These are phyloP conservation scores for Xyrauchen texanus DNA, from an alignment of 2,113 vertebrate species.

Conservation along the genomic window DNA sequence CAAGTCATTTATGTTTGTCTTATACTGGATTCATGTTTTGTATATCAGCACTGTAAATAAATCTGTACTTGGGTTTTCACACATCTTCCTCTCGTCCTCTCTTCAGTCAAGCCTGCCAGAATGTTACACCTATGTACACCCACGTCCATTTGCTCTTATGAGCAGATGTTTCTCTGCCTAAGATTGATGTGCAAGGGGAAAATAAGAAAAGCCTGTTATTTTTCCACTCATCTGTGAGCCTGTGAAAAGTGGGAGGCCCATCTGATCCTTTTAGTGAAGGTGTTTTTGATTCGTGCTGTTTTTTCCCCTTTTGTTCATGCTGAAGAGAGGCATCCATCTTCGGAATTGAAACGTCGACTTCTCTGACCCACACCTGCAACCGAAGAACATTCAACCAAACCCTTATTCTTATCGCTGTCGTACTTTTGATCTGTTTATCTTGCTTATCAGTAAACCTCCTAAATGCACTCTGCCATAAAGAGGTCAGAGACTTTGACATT, in stretches of 20 bases:
- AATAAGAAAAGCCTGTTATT: slow-evolving; percentile 55
- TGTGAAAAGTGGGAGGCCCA: slow-evolving; percentile 61
- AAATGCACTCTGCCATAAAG: slow-evolving; percentile 8
- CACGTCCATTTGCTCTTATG: slow-evolving; percentile 45
- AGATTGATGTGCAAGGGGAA: slow-evolving; percentile 59
- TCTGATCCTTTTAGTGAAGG: slow-evolving; percentile 66
- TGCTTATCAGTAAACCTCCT: slow-evolving; percentile 42
- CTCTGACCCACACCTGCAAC: slow-evolving; percentile 73
- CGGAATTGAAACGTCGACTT: slow-evolving; percentile 78
- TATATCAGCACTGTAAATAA: too few species aligned
- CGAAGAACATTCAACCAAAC: slow-evolving; percentile 61
- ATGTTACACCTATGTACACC: neutral
- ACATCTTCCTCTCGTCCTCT: too few species aligned
- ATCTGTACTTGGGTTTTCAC: too few species aligned
- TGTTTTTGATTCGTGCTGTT: slow-evolving; percentile 61
- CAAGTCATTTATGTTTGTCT: too few species aligned
- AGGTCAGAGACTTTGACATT: slow-evolving; percentile 19
- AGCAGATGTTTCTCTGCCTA: slow-evolving; percentile 43
- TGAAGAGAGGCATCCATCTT: slow-evolving; percentile 77
- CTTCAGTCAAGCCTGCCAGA: too few species aligned
- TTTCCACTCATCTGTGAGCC: slow-evolving; percentile 60
- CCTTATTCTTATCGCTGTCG: slow-evolving; percentile 58
- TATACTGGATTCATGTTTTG: too few species aligned
- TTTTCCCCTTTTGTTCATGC: slow-evolving; percentile 68
- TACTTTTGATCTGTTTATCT: slow-evolving; percentile 51